Conservation (phyloP, 2,888 invertebrate genomes). For the Chelonus formosanus region DNA sequence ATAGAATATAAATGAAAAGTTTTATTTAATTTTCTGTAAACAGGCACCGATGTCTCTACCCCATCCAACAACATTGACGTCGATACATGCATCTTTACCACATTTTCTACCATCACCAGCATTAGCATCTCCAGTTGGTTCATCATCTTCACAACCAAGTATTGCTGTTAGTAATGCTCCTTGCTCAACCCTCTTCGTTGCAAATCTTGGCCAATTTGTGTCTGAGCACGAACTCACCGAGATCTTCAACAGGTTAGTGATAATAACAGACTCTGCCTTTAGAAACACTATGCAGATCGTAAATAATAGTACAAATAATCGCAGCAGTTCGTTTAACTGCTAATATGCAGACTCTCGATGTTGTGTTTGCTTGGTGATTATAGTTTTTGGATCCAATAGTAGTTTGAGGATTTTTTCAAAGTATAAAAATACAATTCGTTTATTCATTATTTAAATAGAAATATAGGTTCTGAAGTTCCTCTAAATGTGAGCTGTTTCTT, state of each 20-base stretch:
- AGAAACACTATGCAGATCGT: too few species aligned
- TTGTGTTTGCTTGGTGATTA: too few species aligned
- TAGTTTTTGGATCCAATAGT: too few species aligned
- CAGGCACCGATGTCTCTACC: conserved; percentile 71
- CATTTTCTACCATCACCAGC: conserved; percentile 94
- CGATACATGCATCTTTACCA: conserved; percentile 78
- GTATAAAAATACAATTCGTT: too few species aligned
- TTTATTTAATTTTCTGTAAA: too few species aligned
- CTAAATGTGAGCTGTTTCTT: too few species aligned
- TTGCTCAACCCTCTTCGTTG: conserved; percentile 98
- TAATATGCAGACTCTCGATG: too few species aligned
- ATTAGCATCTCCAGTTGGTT: conserved; percentile 88
- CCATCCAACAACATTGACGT: conserved; percentile 74
- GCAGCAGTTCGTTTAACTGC: background rate
- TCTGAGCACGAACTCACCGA: conserved; percentile 99
- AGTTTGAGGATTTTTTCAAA: too few species aligned
- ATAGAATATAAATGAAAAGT: too few species aligned
- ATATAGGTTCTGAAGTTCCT: too few species aligned
- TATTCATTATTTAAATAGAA: too few species aligned
- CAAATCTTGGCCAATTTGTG: conserved; percentile 96
- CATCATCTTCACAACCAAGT: conserved; percentile 76
- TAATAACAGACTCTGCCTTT: conserved; percentile 5
- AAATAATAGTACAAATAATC: background rate
- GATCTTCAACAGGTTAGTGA: conserved; percentile 93
- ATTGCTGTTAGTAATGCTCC: conserved; percentile 82